phyloP scores from a whole-genome alignment of 2,113 vertebrate species.

The Machaerirhynchus nigripectus region DNA sequence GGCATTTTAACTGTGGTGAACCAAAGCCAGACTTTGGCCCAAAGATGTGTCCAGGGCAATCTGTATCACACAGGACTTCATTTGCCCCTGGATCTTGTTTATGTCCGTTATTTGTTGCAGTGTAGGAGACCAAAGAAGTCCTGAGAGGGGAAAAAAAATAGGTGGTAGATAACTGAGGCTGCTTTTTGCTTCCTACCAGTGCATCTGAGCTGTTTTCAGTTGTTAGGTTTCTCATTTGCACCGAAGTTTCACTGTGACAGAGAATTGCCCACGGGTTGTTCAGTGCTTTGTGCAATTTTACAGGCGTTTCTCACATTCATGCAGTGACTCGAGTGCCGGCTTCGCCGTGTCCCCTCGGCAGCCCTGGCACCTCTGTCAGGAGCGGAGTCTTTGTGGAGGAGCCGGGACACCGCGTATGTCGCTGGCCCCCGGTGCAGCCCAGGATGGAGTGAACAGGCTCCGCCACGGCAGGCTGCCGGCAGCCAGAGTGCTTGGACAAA shows the following conservation, averaged over 20 bases:
- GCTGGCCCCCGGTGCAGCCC: not conserved
- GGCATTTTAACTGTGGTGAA: not conserved
- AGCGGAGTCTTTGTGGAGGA: not conserved
- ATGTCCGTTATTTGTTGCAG: not conserved
- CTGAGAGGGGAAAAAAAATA: not conserved
- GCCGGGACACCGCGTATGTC: not conserved
- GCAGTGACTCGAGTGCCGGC: not conserved
- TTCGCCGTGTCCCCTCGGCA: not conserved
- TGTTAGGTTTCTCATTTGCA: slow-evolving; percentile 53
- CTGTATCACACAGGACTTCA: not conserved
- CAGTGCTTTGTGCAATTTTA: slow-evolving; percentile 30
- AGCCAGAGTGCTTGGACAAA: not conserved
- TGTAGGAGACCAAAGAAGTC: not conserved
- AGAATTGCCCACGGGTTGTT: slow-evolving; percentile 44
- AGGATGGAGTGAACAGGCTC: fast-evolving
- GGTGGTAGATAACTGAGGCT: not conserved
- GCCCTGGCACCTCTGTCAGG: not conserved
- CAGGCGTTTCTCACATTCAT: not conserved
- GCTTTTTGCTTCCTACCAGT: not conserved
- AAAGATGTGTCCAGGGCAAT: not conserved
- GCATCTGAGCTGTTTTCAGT: slow-evolving; percentile 48
- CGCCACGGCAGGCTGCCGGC: not conserved
- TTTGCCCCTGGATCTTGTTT: not conserved
- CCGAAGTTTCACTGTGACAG: slow-evolving; percentile 35
- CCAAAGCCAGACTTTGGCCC: not conserved